Base-by-base conservation (phyloP, 2,888 invertebrate genomes). In the Drosophila borborema region DNA sequence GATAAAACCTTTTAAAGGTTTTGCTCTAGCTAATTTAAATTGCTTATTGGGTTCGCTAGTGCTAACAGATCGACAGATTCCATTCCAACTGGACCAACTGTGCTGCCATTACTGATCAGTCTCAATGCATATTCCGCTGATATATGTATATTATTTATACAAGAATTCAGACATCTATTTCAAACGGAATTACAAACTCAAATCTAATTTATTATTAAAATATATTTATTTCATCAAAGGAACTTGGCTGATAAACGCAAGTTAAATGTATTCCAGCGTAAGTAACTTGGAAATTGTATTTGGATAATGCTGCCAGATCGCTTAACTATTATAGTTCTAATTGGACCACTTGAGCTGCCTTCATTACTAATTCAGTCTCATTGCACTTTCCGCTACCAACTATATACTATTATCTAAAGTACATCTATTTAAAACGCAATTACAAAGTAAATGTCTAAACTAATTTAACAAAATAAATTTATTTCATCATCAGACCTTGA, bases 121-220 rank as follows among this genome's bases (percentile, higher is more conserved):
- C 18, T 5, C 18, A 18, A 2, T 20, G 7, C 2, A 45, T 8
- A 46, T 38, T 38, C 38, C 16, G 38, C 38, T 48, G 8, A 16
- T 12, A 12, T 20, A 12, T 45, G 20, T 20, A 23, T 46, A 7
- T 1, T 28, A 16, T 10, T 2, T 23, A 40, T 28, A 6, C 6
- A 28, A 23, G n/a, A 28, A 28, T 28, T 28, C 5, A 28, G 18
- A 48, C 16, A 31, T 6, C 53, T 36, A 14, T 54, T 54, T 54
- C n/a, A 41, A 28, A 28, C 38, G 34, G 16, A 51, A 65, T 45
- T 49, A 18, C 55, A 49, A 14, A 1, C n/a, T 38, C 16, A 20
- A 31, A 38, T 40, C 46, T 18, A 20, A 12, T 49, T 64, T 61
- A 41, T 45, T 48, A 62, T 54, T 72, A 40, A 59, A 62, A 43